Evolutionary conservation across 2,888 invertebrate species (phyloP), one percentile per base, ranked within the genome.

Genomic region (Nomada ferruginata): DNA sequence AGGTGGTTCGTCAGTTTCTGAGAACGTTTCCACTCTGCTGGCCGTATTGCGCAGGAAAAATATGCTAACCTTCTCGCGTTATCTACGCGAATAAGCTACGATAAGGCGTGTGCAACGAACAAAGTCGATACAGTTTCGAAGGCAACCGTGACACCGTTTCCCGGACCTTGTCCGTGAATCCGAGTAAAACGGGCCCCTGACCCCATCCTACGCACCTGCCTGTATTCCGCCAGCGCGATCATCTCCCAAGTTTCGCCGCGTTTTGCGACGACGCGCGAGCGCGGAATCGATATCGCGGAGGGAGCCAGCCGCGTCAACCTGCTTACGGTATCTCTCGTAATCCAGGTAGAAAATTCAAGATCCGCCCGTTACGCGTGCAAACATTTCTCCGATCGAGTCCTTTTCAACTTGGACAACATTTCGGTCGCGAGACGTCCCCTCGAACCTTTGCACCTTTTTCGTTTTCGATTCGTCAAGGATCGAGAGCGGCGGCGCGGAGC

Each of bases 201-300:
- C 77, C 77, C 76, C 69, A 78, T 80, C 82, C 74, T 76, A 80
- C 80, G 78, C 80, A 86, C 76, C 86, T 86, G 85, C 42, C 64
- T 15, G 74, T 79, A 57, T 47, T 15, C 47, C 47, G 47, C 15
- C 13, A 47, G 63, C 71, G 75, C 86, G 85, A 85, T 78, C 72
- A 79, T 87, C 65, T 42, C 83, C 88, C 83, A 87, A 83, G 77
- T 79, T n/a, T n/a, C n/a, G n/a, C n/a, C n/a, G n/a, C n/a, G n/a
- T n/a, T 83, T 78, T 81, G 84, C 89, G 89, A 88, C 73, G 74
- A 68, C 53, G 63, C 78, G 85, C 88, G 87, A 87, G 78, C 50
- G 69, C 68, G 69, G 80, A 79, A 88, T 88, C 88, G 88, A 88
- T 88, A 87, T 65, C 64, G 69, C 50, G 64, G 69, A 75, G 78